These are phyloP conservation scores for Laticauda laticaudata DNA, from an alignment of 2,113 vertebrate genomes.

Conservation along the genomic window DNA sequence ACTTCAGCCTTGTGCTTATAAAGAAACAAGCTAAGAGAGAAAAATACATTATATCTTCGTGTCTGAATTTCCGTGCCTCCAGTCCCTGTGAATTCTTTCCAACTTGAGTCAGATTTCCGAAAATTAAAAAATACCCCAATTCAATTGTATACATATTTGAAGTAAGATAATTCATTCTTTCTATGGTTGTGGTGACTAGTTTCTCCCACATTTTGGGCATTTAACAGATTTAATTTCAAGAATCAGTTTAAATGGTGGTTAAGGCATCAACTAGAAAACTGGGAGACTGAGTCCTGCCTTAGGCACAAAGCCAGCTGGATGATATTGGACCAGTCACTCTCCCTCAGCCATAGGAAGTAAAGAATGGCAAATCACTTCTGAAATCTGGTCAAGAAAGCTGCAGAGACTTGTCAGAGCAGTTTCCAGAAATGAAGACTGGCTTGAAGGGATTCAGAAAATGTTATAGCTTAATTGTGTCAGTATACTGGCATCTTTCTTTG, in stretches of 20 bases:
- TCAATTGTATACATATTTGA: constrained; percentile 85
- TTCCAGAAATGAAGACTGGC: not conserved
- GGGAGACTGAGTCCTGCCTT: not conserved
- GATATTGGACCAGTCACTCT: not conserved
- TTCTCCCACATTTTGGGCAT: not conserved
- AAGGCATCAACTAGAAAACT: not conserved
- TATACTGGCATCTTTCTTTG: not conserved
- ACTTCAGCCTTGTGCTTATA: constrained; percentile 27
- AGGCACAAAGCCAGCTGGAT: not conserved
- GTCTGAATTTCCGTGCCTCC: constrained; percentile 65
- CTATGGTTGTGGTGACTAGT: not conserved
- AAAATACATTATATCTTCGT: constrained; percentile 20
- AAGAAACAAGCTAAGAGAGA: constrained; percentile 48
- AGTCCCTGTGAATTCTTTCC: constrained; percentile 87
- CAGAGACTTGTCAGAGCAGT: not conserved
- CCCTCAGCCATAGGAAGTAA: not conserved
- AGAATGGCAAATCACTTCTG: not conserved
- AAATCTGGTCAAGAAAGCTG: not conserved
- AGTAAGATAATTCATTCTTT: constrained; percentile 65
- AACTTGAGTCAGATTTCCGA: constrained; percentile 90
- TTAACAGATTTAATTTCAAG: not conserved
- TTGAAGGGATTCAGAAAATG: not conserved
- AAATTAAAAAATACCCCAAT: constrained; percentile 78
- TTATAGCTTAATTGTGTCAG: not conserved
- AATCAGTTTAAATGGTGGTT: not conserved